Base-by-base conservation (phyloP, 2,888 invertebrate species). In the Diaperis boleti region DNA sequence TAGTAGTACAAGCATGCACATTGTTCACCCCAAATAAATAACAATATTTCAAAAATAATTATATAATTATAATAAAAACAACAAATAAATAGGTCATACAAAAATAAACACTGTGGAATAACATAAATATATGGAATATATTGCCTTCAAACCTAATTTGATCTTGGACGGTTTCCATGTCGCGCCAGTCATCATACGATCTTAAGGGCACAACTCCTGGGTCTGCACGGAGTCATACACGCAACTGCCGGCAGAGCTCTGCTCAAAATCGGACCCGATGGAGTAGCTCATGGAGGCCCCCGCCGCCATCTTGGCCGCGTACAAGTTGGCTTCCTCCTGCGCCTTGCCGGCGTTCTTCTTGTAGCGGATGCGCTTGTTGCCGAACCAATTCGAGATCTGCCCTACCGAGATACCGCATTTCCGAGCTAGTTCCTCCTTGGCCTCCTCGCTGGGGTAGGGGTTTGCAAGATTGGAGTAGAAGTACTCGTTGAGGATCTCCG, bases 281-380 rank as follows among this genome's bases (percentile, higher is more conserved):
- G 92, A 92, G 85, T 95, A 95, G 66, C 94, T 94, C 89, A 95
- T 94, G 76, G 93, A 92, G 76, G 86, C 86, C 85, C 94, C 94
- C 72, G 94, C 95, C 72, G 96, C 96, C 83, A 97, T 98, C 85
- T 98, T 98, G 69, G 98, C 98, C 65, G 98, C 98, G 83, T 98
- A 98, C 78, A 98, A 86, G 84, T 98, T 98, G 62, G 98, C 98
- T 84, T 99, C 98, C 84, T 99, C 98, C 83, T 98, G 98, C 60
- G 98, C 98, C 83, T 99, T 99, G 77, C 97, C 98, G 74, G 99
- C 98, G 84, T 98, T 98, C 86, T 99, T 99, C 92, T 99, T 99
- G 86, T 98, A 99, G 62, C 98, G 92, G 85, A 99, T 99, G 79
- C 98, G 91, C 84, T 98, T 98, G 86, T 98, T 98, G 74, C 98